These are phyloP conservation scores for Leucoptera coffeella DNA, from an alignment of 2,888 invertebrate genomes.

Conservation along the genomic window DNA sequence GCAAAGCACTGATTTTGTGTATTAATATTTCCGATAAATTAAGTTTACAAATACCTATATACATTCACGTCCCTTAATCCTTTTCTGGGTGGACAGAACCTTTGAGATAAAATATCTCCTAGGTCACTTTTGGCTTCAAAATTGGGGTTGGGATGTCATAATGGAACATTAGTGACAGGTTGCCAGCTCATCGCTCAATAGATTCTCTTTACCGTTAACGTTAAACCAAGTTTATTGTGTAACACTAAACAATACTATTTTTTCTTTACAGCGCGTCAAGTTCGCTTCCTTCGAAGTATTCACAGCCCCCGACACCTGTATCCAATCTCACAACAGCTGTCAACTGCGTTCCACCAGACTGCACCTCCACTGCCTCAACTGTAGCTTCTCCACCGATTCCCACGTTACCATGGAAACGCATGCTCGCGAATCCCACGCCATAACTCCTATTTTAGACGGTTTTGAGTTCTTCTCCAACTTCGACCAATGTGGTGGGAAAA, in stretches of 20 bases:
- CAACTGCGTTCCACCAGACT: slow-evolving; percentile 58
- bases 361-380: slow-evolving; percentile 86
- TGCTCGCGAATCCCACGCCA: slow-evolving; percentile 79
- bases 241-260: not conserved
- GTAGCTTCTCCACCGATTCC: slow-evolving; percentile 77
- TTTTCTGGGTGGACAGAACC: too few species aligned
- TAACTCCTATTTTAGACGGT: slow-evolving; percentile 74
- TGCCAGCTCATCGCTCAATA: too few species aligned
- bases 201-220: too few species aligned
- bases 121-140: too few species aligned
- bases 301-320: slow-evolving; percentile 58
- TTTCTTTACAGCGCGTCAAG: slow-evolving; percentile 38
- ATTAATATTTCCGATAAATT: too few species aligned
- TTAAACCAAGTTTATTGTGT: too few species aligned
- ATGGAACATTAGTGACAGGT: too few species aligned
- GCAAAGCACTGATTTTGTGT: too few species aligned
- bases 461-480: slow-evolving; percentile 70
- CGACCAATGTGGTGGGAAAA: slow-evolving; percentile 43
- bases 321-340: slow-evolving; percentile 64
- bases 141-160: too few species aligned
- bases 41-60: too few species aligned
- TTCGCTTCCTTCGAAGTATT: slow-evolving; percentile 59
- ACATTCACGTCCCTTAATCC: too few species aligned
- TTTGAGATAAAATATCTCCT: too few species aligned
- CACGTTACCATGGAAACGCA: slow-evolving; percentile 75